Evolutionary conservation across 2,888 invertebrate species (phyloP).

Genomic region (Parnassius smintheus): DNA sequence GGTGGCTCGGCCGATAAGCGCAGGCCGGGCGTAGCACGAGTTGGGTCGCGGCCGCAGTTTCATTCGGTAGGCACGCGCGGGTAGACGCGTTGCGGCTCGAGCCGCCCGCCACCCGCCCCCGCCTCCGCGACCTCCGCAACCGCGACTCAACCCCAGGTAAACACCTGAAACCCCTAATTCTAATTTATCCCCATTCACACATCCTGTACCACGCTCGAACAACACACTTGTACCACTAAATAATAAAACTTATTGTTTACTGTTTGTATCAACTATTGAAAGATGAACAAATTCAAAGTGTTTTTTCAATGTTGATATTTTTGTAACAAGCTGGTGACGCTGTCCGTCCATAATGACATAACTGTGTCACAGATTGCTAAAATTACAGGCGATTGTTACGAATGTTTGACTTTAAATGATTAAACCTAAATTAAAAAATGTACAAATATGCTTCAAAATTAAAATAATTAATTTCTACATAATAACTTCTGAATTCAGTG

Average conservation of each 20-base stretch:
- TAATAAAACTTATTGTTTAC: conserved; percentile 11
- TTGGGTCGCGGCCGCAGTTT: conserved; percentile 62
- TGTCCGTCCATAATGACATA: conserved; percentile 31
- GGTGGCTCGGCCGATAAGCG: conserved; percentile 68
- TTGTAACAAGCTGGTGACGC: conserved; percentile 29
- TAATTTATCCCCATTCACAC: conserved; percentile 33
- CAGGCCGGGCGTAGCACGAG: conserved; percentile 50
- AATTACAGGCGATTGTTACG: conserved; percentile 13
- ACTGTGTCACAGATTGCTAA: conserved; percentile 28
- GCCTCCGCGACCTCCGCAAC: conserved; percentile 50
- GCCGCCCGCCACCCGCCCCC: conserved; percentile 45
- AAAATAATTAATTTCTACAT: too few relatives aligned
- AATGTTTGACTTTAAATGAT: too few relatives aligned
- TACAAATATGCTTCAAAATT: too few relatives aligned
- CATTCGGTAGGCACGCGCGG: conserved; percentile 71
- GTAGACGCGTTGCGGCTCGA: conserved; percentile 70
- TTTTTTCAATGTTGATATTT: conserved; percentile 36
- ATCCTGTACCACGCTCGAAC: conserved; percentile 30
- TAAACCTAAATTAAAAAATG: too few relatives aligned
- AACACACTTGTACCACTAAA: conserved; percentile 28
- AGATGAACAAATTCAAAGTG: conserved; percentile 34
- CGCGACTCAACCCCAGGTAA: conserved; percentile 62
- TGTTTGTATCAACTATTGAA: conserved; percentile 28
- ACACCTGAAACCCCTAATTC: conserved; percentile 41
- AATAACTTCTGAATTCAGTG: too few relatives aligned